These are phyloP conservation scores for Idaea dimidiata DNA, from an alignment of 2,888 invertebrate species.

Conservation along the genomic window DNA sequence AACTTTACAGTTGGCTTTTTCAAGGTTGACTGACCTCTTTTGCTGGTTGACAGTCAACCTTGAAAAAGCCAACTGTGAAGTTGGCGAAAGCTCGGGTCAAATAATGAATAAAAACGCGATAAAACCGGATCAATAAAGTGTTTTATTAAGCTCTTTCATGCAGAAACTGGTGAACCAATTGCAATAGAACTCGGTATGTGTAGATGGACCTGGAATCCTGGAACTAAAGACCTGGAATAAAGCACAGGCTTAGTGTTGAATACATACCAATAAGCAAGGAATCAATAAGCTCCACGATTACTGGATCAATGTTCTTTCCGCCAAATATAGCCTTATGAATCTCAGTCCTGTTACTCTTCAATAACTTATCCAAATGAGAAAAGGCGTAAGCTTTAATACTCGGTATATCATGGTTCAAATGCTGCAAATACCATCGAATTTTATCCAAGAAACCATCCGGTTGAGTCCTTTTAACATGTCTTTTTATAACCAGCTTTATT, in stretches of 20 bases:
- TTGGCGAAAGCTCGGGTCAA: no score
- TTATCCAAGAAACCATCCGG: slow-evolving; percentile 82
- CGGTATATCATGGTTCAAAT: slow-evolving; percentile 89
- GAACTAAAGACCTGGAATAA: no score
- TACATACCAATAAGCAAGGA: slow-evolving; percentile 80
- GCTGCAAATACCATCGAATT: slow-evolving; percentile 83
- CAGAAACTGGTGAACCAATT: no score
- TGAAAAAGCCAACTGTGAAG: no score
- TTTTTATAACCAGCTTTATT: slow-evolving; percentile 83
- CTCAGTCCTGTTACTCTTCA: slow-evolving; percentile 85
- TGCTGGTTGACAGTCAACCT: no score
- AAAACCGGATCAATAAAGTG: no score
- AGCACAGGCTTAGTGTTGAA: neutral
- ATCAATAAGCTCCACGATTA: slow-evolving; percentile 86
- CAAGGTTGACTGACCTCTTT: no score
- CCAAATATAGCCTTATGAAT: slow-evolving; percentile 87
- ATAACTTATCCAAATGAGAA: slow-evolving; percentile 84
- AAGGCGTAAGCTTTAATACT: slow-evolving; percentile 89
- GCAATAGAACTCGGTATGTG: no score
- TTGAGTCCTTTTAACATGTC: slow-evolving; percentile 77
- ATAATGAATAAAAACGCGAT: no score
- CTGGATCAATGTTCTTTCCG: slow-evolving; percentile 85
- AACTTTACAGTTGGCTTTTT: no score
- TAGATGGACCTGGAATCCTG: no score
- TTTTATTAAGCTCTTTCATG: no score